phyloP scores from a whole-genome alignment of 2,113 vertebrate species.

The Equus quagga region DNA sequence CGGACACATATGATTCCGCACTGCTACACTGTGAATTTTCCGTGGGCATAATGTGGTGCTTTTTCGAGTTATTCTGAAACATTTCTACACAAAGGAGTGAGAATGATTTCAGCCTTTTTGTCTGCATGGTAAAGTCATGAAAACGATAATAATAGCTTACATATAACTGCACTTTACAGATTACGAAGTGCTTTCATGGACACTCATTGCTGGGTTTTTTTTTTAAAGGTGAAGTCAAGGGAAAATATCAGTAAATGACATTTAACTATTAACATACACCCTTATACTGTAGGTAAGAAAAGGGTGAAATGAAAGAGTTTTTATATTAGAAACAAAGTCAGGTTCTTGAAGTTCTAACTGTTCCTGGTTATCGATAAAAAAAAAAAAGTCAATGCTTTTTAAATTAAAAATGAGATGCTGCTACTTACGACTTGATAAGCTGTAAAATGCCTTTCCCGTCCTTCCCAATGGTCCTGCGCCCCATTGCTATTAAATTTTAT shows the following conservation, averaged over 20 bases:
- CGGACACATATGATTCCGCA: not conserved
- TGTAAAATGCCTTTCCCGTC: conserved; percentile 39
- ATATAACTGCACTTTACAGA: not conserved
- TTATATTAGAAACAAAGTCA: conserved; percentile 52
- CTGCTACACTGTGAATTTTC: not conserved
- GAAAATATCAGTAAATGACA: conserved; percentile 36
- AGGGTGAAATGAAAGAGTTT: conserved; percentile 30
- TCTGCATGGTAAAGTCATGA: not conserved
- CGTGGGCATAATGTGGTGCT: not conserved
- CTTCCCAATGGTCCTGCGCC: not conserved
- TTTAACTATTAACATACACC: conserved; percentile 10
- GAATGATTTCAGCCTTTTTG: conserved; percentile 27
- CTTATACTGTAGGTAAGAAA: not conserved
- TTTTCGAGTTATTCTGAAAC: not conserved
- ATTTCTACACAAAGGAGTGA: conserved; percentile 4
- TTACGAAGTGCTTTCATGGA: conserved; percentile 8
- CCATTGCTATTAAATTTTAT: not conserved
- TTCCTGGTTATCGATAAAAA: conserved; percentile 55
- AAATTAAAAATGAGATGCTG: conserved; percentile 74
- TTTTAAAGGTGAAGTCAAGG: conserved; percentile 14
- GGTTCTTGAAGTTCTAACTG: conserved; percentile 60
- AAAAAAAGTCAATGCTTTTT: conserved; percentile 63
- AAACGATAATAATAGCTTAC: not conserved
- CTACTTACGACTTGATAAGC: conserved; percentile 62
- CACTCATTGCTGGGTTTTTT: not conserved